Evolutionary conservation across 2,113 vertebrate genomes (phyloP).

Genomic region (Aptenodytes forsteri): DNA sequence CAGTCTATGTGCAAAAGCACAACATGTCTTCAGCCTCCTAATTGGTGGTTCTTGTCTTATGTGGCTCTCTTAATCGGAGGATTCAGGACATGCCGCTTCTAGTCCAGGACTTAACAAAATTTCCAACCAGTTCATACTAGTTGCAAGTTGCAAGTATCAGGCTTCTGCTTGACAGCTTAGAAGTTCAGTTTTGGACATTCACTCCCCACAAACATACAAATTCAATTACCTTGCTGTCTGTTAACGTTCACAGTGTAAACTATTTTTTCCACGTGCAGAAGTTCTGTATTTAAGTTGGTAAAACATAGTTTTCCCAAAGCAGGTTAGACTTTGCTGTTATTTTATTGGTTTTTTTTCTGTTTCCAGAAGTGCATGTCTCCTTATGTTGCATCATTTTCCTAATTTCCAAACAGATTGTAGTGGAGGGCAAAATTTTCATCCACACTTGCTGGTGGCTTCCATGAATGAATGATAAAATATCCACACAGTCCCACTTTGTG

Average conservation of each 20-base stretch:
- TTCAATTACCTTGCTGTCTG: neutral
- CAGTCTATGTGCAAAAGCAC: neutral
- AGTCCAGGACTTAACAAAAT: neutral
- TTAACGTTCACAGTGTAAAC: neutral
- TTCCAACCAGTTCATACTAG: neutral
- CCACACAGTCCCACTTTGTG: neutral
- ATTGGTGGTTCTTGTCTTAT: neutral
- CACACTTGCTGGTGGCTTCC: neutral
- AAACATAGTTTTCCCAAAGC: conserved; percentile 24
- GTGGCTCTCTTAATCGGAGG: neutral
- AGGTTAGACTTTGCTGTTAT: neutral
- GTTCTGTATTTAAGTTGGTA: conserved; percentile 18
- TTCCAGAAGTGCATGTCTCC: neutral
- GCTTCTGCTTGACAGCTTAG: neutral
- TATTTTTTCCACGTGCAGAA: rapidly evolving
- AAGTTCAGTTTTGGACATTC: neutral
- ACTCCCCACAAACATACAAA: neutral
- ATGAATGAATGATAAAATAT: conserved; percentile 28
- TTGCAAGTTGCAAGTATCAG: neutral
- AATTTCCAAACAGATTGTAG: conserved; percentile 13
- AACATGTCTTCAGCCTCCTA: neutral
- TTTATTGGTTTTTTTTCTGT: neutral
- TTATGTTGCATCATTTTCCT: neutral
- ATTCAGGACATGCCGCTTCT: neutral
- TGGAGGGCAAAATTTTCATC: conserved; percentile 36